These are phyloP conservation scores for Potorous gilbertii DNA, from an alignment of 2,797 vertebrate genomes.

Conservation along the genomic window DNA sequence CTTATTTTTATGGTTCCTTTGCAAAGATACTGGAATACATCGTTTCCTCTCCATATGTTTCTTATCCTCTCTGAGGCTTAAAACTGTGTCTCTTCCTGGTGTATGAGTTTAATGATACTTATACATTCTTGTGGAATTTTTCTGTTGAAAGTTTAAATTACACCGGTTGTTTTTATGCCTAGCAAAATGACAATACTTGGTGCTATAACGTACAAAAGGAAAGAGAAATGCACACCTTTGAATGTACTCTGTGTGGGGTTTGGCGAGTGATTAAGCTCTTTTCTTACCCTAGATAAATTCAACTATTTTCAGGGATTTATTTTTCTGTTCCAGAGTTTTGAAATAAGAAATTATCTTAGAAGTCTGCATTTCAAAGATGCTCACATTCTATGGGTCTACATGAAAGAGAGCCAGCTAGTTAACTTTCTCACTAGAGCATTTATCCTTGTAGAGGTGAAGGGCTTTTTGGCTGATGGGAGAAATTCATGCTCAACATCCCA, in stretches of 20 bases:
- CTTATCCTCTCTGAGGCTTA: slow-evolving; percentile 12
- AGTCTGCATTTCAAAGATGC: not conserved
- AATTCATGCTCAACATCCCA: not conserved
- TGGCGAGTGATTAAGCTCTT: not conserved
- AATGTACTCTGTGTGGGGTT: not conserved
- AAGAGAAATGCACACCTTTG: not conserved
- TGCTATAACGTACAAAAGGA: not conserved
- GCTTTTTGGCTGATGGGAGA: slow-evolving; percentile 3
- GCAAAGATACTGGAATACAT: not conserved
- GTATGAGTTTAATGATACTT: not conserved
- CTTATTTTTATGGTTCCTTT: slow-evolving; percentile 31
- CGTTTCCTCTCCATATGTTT: slow-evolving; percentile 22
- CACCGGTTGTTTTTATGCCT: not conserved
- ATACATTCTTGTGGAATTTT: not conserved
- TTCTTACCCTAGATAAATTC: not conserved
- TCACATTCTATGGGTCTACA: not conserved
- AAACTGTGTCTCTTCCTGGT: not conserved
- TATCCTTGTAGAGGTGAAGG: not conserved
- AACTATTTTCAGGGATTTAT: not conserved
- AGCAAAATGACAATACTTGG: not conserved
- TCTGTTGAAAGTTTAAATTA: slow-evolving; percentile 3
- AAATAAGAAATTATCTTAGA: slow-evolving; percentile 38
- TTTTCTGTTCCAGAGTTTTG: slow-evolving; percentile 16
- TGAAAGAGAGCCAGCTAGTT: not conserved
- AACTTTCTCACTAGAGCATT: slow-evolving; percentile 9